Conservation (phyloP, 2,113 vertebrate species). For the Kryptolebias marmoratus region DNA sequence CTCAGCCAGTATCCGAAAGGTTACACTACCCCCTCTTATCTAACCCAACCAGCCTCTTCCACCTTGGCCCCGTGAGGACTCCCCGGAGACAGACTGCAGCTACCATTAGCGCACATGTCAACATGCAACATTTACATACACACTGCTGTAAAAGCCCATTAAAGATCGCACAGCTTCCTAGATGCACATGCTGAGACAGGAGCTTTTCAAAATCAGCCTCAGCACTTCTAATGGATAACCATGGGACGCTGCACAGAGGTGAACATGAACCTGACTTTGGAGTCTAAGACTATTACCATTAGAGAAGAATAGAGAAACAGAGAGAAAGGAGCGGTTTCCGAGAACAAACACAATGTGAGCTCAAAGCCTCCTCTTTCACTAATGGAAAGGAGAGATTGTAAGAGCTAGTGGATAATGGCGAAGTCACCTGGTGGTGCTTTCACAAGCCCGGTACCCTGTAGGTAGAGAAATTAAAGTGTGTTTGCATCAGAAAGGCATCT, state of each 20-base stretch:
- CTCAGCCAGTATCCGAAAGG: conserved; percentile 64
- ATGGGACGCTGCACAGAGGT: conserved; percentile 28
- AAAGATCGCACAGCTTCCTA: conserved; percentile 45
- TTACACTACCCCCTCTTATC: conserved; percentile 48
- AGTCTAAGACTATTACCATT: conserved; percentile 51
- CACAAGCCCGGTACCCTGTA: conserved; percentile 58
- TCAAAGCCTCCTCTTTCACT: conserved; percentile 29
- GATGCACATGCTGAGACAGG: conserved; percentile 39
- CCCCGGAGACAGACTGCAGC: conserved; percentile 41
- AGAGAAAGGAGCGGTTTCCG: conserved; percentile 26
- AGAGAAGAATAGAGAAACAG: conserved; percentile 18
- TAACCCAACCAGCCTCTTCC: conserved; percentile 45
- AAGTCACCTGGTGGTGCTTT: conserved; percentile 45
- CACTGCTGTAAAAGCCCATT: conserved; percentile 64
- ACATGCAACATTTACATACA: conserved; percentile 72
- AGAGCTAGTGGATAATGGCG: conserved; percentile 37
- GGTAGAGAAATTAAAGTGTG: conserved; percentile 69
- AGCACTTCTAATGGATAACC: conserved; percentile 35
- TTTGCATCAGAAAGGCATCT: conserved; percentile 49
- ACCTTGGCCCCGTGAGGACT: conserved; percentile 43
- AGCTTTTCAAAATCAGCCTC: conserved; percentile 33
- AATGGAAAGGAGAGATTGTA: conserved; percentile 30
- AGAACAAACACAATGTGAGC: conserved; percentile 52
- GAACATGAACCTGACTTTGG: conserved; percentile 44
- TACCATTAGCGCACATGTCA: conserved; percentile 71